A percentile compares a stretch with the other conserved stretches of the same genome.
These are phyloP conservation scores for Coleophora deauratella DNA, from an alignment of 2,888 invertebrate genomes.

Conservation along the genomic window DNA sequence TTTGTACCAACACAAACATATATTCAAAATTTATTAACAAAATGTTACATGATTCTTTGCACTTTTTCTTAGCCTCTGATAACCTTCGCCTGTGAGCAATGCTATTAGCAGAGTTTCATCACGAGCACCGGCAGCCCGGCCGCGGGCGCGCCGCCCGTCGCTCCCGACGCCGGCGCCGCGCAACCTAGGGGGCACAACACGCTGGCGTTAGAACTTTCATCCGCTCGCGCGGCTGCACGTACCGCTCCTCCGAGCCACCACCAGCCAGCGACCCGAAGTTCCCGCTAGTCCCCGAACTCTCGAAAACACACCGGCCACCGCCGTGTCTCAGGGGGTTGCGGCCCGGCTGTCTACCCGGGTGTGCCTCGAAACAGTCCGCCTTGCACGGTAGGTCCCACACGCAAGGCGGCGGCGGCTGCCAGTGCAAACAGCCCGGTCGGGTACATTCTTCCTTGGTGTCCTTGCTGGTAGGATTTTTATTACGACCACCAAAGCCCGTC, in stretches of 20 bases:
- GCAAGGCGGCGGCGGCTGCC: conserved; percentile 57
- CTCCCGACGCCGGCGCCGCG: conserved; percentile 30
- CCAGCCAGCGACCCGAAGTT: background rate
- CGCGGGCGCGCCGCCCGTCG: conserved; percentile 31
- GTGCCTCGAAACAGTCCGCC: conserved; percentile 58
- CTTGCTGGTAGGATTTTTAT: conserved; percentile 19
- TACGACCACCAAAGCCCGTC: conserved; percentile 31
- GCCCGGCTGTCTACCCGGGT: conserved; percentile 40
- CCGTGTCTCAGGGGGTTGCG: conserved; percentile 29
- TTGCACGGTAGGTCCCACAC: conserved; percentile 58
- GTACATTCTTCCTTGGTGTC: conserved; percentile 42
- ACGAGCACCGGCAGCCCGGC: conserved; percentile 49
- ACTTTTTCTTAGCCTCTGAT: conserved; percentile 49
- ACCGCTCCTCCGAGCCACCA: conserved; percentile 2
- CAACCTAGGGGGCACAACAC: conserved; percentile 59
- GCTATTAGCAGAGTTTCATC: conserved; percentile 54
- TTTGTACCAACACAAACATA: conserved; percentile 15
- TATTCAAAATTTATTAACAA: conserved; percentile 18
- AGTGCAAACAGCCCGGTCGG: conserved; percentile 51
- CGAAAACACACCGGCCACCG: conserved; percentile 4
- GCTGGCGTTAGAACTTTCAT: conserved; percentile 42
- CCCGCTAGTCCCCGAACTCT: conserved; percentile 2
- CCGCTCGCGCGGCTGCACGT: conserved; percentile 18
- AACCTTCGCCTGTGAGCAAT: conserved; percentile 10
- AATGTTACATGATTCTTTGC: conserved; percentile 24